Percentiles rank a stretch among this genome's conserved stretches.
These are phyloP conservation scores for Tolypeutes matacus DNA, from an alignment of 2,797 vertebrate genomes.

Conservation along the genomic window DNA sequence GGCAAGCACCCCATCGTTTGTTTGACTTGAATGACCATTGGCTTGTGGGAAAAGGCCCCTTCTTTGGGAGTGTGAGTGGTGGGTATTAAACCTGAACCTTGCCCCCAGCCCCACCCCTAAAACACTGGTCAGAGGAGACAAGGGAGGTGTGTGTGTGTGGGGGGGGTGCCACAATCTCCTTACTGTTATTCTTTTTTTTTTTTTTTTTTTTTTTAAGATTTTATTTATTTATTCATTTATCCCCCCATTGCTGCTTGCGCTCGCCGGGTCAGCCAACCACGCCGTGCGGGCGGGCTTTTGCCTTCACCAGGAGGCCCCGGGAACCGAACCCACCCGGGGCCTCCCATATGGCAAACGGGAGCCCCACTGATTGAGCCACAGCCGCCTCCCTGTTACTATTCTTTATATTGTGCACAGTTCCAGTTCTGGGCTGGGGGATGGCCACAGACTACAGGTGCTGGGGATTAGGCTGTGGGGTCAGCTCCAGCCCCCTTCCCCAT, in stretches of 20 bases:
- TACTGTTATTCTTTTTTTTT: too few relatives aligned
- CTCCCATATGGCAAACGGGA: too few relatives aligned
- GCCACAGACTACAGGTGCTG: background rate
- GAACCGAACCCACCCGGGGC: too few relatives aligned
- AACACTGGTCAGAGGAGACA: background rate
- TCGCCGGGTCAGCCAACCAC: too few relatives aligned
- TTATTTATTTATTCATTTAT: too few relatives aligned
- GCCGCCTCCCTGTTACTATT: background rate
- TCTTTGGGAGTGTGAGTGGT: background rate
- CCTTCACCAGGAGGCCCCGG: too few relatives aligned
- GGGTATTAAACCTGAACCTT: background rate
- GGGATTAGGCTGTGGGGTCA: background rate
- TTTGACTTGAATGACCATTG: background rate
- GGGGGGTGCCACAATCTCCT: background rate
- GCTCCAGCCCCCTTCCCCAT: background rate
- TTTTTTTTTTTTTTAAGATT: too few relatives aligned
- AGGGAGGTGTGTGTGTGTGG: too few relatives aligned
- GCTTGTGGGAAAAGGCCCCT: conserved; percentile 7
- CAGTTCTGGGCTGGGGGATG: background rate
- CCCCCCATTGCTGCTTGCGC: too few relatives aligned
- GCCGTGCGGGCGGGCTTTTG: too few relatives aligned
- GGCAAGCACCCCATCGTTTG: background rate
- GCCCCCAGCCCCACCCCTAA: background rate
- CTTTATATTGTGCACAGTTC: background rate
- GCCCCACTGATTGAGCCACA: too few relatives aligned